Percentiles rank a stretch among this genome's conserved stretches.
Conservation (phyloP, 2,888 invertebrate genomes). For the Hypena proboscidalis region DNA sequence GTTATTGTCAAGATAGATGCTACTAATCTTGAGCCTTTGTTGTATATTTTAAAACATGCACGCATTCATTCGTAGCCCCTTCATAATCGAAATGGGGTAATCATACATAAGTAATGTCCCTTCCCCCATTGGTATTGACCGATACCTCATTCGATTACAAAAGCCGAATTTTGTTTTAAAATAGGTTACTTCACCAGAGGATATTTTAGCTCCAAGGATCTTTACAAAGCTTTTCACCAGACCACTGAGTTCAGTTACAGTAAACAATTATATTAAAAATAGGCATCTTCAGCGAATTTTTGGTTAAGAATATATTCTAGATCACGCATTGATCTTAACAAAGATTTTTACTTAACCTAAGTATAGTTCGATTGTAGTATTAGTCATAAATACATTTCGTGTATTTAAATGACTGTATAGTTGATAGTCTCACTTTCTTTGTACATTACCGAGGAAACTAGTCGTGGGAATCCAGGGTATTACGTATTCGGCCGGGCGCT, state of each 20-base stretch:
- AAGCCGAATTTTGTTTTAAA: conserved; percentile 1
- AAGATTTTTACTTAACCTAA: too few relatives aligned
- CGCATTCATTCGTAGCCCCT: not conserved
- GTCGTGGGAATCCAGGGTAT: conserved; percentile 40
- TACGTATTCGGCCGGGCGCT: conserved; percentile 50
- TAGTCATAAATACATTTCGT: not conserved
- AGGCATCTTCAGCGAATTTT: too few relatives aligned
- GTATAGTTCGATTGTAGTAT: too few relatives aligned
- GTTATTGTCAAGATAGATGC: not conserved
- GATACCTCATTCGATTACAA: conserved; percentile 9
- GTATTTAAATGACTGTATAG: not conserved
- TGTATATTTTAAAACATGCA: not conserved
- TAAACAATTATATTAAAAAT: too few relatives aligned
- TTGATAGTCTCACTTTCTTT: conserved; percentile 16
- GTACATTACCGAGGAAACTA: conserved; percentile 25
- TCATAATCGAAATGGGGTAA: conserved; percentile 8
- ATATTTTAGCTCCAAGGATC: not conserved
- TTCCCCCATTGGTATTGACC: conserved; percentile 10
- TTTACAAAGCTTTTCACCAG: not conserved
- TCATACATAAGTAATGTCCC: conserved; percentile 16
- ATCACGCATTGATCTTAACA: too few relatives aligned
- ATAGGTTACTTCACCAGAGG: too few relatives aligned
- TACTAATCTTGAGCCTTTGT: conserved; percentile 1
- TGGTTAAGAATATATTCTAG: too few relatives aligned
- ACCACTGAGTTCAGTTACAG: too few relatives aligned